Percentiles rank a stretch among this genome's conserved stretches.
These are phyloP conservation scores for Poeciliopsis retropinna DNA, from an alignment of 2,113 vertebrate genomes.

Conservation along the genomic window DNA sequence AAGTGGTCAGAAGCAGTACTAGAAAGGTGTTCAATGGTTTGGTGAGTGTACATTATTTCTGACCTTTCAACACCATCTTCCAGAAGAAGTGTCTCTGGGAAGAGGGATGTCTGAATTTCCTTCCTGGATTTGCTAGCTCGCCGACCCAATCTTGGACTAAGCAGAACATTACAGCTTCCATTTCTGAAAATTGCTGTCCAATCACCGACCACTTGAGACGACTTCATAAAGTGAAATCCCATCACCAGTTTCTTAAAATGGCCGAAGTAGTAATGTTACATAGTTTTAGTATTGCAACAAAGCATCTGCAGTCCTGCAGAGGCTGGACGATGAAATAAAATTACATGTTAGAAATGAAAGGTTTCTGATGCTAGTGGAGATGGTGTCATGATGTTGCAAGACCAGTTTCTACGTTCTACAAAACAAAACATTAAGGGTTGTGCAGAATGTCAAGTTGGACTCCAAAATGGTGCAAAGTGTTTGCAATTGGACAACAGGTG, in stretches of 20 bases:
- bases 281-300: neutral
- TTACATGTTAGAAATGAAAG: neutral
- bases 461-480: neutral
- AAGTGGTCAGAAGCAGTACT: neutral
- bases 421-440: neutral
- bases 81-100: neutral
- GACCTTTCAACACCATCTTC: neutral
- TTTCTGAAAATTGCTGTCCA: constrained; percentile 33
- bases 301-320: neutral
- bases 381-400: neutral
- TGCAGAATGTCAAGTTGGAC: neutral
- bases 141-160: no score
- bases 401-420: neutral
- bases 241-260: constrained; percentile 4
- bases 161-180: constrained; percentile 13
- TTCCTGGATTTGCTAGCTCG: neutral
- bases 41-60: neutral
- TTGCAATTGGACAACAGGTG: neutral
- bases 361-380: neutral
- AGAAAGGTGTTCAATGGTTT: neutral
- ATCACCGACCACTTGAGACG: constrained; percentile 18
- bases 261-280: neutral
- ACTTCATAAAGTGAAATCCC: constrained; percentile 16
- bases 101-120: neutral
- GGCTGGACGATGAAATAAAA: no score